Evolutionary conservation across 2,888 invertebrate genomes (phyloP).

Genomic region (Ceramica pisi): DNA sequence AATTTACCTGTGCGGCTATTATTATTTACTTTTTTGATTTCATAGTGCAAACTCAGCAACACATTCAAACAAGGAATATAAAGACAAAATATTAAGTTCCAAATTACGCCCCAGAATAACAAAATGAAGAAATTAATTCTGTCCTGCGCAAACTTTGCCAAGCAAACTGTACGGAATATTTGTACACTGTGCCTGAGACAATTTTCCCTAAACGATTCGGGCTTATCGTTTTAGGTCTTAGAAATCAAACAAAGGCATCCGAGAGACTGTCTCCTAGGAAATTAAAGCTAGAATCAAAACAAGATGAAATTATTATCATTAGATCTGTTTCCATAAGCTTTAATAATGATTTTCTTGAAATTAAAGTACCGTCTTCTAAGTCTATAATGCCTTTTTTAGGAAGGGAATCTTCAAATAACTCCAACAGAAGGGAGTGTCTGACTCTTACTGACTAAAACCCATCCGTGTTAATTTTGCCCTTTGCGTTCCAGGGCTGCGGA

Average conservation of each 20-base stretch:
- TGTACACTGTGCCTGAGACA: slow-evolving; percentile 38
- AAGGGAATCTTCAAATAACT: no score
- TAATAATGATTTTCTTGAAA: not conserved
- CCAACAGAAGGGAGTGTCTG: no score
- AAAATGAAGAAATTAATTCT: slow-evolving; percentile 66
- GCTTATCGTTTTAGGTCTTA: slow-evolving; percentile 47
- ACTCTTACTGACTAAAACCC: no score
- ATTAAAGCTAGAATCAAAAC: slow-evolving; percentile 23
- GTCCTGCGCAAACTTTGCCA: slow-evolving; percentile 62
- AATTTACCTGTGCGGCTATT: no score
- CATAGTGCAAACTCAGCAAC: slow-evolving; percentile 20
- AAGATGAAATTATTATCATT: slow-evolving; percentile 10
- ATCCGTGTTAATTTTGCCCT: no score
- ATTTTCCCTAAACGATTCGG: slow-evolving; percentile 47
- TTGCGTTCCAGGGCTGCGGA: no score
- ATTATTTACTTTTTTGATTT: no score
- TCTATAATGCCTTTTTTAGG: not conserved
- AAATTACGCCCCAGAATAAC: slow-evolving; percentile 52
- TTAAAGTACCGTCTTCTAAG: not conserved
- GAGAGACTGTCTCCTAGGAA: slow-evolving; percentile 11
- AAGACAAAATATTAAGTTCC: slow-evolving; percentile 52
- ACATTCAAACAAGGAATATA: slow-evolving; percentile 47
- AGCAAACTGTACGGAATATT: slow-evolving; percentile 46
- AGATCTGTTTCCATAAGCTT: slow-evolving; percentile 7
- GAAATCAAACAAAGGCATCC: slow-evolving; percentile 26